A percentile compares a stretch with the other conserved stretches of the same genome.
phyloP scores from a whole-genome alignment of 2,113 vertebrate species.

The Apeltes quadracus region DNA sequence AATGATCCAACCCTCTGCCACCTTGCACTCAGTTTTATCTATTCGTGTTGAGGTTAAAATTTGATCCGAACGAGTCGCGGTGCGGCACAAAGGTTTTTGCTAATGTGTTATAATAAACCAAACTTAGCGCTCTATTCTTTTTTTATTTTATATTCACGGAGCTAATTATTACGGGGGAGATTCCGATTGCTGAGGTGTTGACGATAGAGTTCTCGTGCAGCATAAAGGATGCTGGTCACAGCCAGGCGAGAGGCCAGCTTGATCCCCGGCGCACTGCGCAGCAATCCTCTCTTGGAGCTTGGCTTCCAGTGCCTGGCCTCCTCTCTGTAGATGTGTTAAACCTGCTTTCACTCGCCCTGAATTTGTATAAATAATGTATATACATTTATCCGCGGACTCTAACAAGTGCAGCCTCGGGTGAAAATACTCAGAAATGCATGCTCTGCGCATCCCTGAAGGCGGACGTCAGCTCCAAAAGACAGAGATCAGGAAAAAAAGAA shows the following conservation, averaged over 20 bases:
- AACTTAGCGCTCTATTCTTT: not conserved
- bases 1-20: not conserved
- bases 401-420: constrained; percentile 81
- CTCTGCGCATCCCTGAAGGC: constrained; percentile 76
- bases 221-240: constrained; percentile 68
- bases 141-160: not conserved
- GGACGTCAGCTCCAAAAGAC: constrained; percentile 73
- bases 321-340: constrained; percentile 77
- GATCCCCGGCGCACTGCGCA: constrained; percentile 40
- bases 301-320: constrained; percentile 73
- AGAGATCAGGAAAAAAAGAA: constrained; percentile 51
- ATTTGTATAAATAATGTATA: constrained; percentile 83
- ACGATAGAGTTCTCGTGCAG: constrained; percentile 45
- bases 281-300: constrained; percentile 67
- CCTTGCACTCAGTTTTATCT: not conserved
- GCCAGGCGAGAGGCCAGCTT: constrained; percentile 43
- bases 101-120: not conserved
- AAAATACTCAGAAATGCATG: constrained; percentile 81
- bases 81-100: not conserved
- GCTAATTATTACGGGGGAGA: constrained; percentile 14
- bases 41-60: not conserved
- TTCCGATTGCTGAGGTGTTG: constrained; percentile 24
- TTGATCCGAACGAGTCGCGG: not conserved
- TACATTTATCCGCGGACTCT: constrained; percentile 80
- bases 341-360: constrained; percentile 75